These are phyloP conservation scores for Siniperca chuatsi DNA, from an alignment of 2,113 vertebrate species.

Conservation along the genomic window DNA sequence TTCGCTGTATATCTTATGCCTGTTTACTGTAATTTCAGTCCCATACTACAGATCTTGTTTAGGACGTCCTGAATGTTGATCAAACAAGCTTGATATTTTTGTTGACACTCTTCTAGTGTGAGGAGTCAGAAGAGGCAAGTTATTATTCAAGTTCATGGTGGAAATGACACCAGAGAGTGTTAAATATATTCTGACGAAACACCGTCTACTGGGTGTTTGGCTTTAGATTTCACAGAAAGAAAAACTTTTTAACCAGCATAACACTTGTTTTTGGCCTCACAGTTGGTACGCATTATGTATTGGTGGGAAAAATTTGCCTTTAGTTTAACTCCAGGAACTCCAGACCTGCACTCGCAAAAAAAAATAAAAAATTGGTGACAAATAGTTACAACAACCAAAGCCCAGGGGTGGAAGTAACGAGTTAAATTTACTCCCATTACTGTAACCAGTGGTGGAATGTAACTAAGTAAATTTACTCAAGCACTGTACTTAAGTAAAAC, in stretches of 20 bases:
- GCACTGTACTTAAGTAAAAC: too few relatives aligned
- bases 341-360: background rate
- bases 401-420: background rate
- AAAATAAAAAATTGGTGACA: background rate
- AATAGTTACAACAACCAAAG: background rate
- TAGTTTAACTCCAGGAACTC: background rate
- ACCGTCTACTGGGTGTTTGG: background rate
- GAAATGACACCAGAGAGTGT: background rate
- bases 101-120: background rate
- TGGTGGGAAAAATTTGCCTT: background rate
- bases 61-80: background rate
- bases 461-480: background rate
- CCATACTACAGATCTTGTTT: background rate
- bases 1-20: background rate
- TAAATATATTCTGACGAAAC: background rate
- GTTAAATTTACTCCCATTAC: background rate
- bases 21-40: slow-evolving; percentile 2
- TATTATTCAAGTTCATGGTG: background rate
- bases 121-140: background rate
- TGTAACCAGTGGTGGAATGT: background rate
- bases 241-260: background rate
- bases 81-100: background rate
- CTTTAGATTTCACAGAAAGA: background rate
- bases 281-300: background rate
- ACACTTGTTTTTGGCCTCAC: slow-evolving; percentile 2